Evolutionary conservation across 2,797 vertebrate genomes (phyloP), one percentile per base, ranked within the genome.

Genomic region (Enoplosus armatus): DNA sequence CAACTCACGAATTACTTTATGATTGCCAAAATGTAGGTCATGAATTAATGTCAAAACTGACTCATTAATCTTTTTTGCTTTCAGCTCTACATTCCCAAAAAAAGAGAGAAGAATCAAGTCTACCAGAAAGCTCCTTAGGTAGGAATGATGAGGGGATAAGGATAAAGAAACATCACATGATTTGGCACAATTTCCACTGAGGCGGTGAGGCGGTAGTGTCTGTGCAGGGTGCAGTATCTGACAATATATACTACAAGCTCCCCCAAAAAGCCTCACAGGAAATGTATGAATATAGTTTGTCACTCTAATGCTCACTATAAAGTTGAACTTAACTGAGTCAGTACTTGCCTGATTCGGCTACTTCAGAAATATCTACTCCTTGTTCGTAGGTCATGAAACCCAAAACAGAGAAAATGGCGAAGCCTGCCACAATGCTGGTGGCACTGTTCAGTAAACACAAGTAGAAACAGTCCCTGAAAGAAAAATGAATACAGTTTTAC

Each of bases 371-470:
- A 87, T 96, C 95, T 72, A 97, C 95, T 72, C 97, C 97, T 90
- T 97, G 95, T 77, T 97, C 96, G 0, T 96, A 94, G 63, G 97
- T 97, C 97, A 98, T 97, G 82, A 97, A 98, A 50, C 97, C 97
- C 77, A 98, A 84, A 75, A 98, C 95, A 39, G 97, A 98, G 91
- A 98, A 98, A 86, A 98, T 97, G 33, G 97, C 97, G 0, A 98
- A 97, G 51, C 97, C 97, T 3, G 97, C 96, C 86, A 97, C 88
- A 75, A 98, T 93, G 71, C 97, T 98, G 75, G 97, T 98, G 77
- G 95, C 95, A 47, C 97, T 98, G 92, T 98, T 98, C 85, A 97
- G 96, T 62, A 97, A 95, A 82, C 97, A 97, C 72, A 97, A 94
- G 90, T 97, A 92, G 78, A 98, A 90, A 82, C 96, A 97, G 33